A percentile compares a stretch with the other conserved stretches of the same genome.
These are phyloP conservation scores for Montipora capitata DNA, from an alignment of 92 coral and sea anemone species.

Conservation along the genomic window DNA sequence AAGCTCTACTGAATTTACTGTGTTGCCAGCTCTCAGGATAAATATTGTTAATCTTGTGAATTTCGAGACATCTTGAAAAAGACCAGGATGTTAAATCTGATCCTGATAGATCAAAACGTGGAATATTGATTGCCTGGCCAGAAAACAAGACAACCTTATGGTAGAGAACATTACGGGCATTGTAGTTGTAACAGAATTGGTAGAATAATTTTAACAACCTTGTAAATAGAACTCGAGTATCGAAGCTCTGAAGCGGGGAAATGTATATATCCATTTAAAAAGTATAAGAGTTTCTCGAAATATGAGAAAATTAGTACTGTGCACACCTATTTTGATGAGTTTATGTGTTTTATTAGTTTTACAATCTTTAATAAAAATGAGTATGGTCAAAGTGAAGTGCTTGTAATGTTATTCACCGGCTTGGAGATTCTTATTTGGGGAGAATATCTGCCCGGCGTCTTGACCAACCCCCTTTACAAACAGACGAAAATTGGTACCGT, in stretches of 20 bases:
- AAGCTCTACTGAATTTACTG: no score
- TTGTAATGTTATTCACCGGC: neutral
- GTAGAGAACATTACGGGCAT: no score
- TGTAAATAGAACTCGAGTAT: slow-evolving; percentile 47
- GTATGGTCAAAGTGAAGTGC: neutral
- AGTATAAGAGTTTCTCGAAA: slow-evolving; percentile 29
- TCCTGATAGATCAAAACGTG: no score
- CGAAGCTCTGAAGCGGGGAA: slow-evolving; percentile 2
- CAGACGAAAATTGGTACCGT: no score
- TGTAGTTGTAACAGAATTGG: slow-evolving; percentile 9
- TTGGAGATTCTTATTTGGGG: no score
- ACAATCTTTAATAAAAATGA: slow-evolving; percentile 28
- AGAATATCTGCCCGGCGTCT: no score
- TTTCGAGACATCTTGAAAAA: no score
- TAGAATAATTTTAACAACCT: slow-evolving; percentile 19
- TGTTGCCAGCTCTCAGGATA: neutral
- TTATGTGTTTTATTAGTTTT: slow-evolving; percentile 25
- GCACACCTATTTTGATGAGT: slow-evolving; percentile 30
- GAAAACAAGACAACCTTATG: no score
- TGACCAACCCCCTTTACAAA: no score
- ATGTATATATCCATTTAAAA: slow-evolving; percentile 46
- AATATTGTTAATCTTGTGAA: no score
- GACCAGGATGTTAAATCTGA: no score
- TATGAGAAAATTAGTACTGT: neutral
- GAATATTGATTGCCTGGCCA: neutral